Percentiles rank a stretch among this genome's conserved stretches.
phyloP scores from a whole-genome alignment of 2,888 invertebrate species.

The Apantesis nais region DNA sequence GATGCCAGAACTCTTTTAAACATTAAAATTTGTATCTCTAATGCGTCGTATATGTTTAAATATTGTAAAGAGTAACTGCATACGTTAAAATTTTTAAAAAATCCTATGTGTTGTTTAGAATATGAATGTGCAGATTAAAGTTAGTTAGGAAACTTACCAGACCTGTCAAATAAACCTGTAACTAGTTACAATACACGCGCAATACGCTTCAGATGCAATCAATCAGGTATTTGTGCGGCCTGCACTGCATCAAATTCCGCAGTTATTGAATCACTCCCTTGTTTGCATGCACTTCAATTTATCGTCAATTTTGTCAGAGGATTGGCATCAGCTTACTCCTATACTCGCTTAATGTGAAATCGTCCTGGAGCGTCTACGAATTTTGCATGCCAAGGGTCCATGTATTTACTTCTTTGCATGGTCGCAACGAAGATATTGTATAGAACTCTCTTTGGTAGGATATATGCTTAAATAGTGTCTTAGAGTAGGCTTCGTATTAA shows the following conservation, averaged over 20 bases:
- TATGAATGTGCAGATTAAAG: background rate
- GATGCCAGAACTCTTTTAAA: no score
- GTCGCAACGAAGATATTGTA: background rate
- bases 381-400: constrained; percentile 36
- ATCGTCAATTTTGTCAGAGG: constrained; percentile 55
- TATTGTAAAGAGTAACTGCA: background rate
- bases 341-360: constrained; percentile 36
- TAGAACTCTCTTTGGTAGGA: background rate
- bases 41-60: no score
- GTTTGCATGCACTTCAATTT: constrained; percentile 59
- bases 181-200: background rate
- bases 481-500: background rate
- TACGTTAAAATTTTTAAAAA: background rate
- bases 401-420: background rate
- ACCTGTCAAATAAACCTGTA: background rate
- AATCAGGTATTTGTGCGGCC: constrained; percentile 32
- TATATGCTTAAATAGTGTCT: background rate
- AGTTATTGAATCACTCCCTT: constrained; percentile 55
- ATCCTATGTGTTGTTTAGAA: background rate
- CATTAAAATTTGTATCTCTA: no score
- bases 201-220: constrained; percentile 30
- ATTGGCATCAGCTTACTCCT: constrained; percentile 46
- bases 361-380: constrained; percentile 32
- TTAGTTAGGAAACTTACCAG: constrained; percentile 4
- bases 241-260: constrained; percentile 41